These are phyloP conservation scores for Melospiza georgiana DNA, from an alignment of 2,113 vertebrate species.

Conservation along the genomic window DNA sequence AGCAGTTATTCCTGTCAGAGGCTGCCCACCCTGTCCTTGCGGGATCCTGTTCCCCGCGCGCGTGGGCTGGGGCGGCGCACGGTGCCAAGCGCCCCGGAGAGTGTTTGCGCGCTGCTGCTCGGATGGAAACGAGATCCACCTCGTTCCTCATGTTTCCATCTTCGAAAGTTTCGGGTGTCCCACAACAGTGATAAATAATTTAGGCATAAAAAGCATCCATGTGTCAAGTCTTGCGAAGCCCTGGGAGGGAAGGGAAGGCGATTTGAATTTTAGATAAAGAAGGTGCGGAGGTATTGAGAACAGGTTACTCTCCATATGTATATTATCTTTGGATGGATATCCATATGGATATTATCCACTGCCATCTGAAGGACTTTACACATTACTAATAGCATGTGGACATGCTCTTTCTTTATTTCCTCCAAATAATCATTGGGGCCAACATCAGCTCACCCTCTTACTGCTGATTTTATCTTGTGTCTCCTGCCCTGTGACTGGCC, in stretches of 20 bases:
- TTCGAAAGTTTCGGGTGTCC: conserved; percentile 17
- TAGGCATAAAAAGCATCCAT: background rate
- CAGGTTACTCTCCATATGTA: background rate
- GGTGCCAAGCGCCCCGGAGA: background rate
- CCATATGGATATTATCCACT: background rate
- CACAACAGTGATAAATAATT: conserved; percentile 25
- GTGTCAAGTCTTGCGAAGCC: background rate
- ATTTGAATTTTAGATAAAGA: background rate
- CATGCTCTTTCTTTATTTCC: background rate
- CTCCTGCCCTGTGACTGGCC: background rate
- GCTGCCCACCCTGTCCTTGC: background rate
- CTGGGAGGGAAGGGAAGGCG: background rate
- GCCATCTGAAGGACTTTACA: background rate
- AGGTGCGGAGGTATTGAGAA: background rate
- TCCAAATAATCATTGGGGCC: background rate
- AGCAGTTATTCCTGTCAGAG: background rate
- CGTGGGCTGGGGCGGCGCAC: fast-evolving
- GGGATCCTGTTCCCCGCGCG: fast-evolving
- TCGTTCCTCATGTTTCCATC: background rate
- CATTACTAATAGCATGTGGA: background rate
- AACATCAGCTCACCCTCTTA: background rate
- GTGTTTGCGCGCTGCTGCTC: background rate
- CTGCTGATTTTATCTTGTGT: background rate
- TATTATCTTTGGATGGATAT: background rate
- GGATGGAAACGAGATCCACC: background rate